Conservation (phyloP, 37 sponge, comb jelly and placozoan genomes). For the Beroe ovata region DNA sequence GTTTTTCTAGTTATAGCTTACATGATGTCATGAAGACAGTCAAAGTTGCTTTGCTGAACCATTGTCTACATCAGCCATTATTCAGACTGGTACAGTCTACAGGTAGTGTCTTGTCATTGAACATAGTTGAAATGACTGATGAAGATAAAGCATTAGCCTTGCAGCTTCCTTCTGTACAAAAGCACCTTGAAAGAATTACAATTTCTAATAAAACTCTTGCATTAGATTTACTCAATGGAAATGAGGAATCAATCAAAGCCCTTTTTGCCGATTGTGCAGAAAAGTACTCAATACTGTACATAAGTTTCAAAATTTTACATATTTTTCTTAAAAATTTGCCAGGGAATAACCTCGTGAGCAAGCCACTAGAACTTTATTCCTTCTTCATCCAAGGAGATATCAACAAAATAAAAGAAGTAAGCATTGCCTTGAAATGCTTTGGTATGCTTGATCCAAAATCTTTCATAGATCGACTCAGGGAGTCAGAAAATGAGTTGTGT, state of each 20-base stretch:
- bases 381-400: constrained; percentile 14
- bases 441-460: constrained; percentile 5
- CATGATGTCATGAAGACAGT: constrained; percentile 56
- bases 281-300: constrained; percentile 1
- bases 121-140: not conserved
- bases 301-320: constrained; percentile 16
- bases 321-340: constrained; percentile 10
- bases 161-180: constrained; percentile 52
- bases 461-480: constrained; percentile 7
- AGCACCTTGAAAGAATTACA: not conserved
- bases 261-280: not conserved
- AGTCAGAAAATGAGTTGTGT: not conserved
- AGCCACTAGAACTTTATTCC: constrained; percentile 45
- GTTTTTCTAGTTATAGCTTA: constrained; percentile 34
- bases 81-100: not conserved
- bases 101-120: not conserved
- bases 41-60: constrained; percentile 10
- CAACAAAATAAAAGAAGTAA: constrained; percentile 8
- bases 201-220: constrained; percentile 10
- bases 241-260: not conserved
- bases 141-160: constrained; percentile 26
- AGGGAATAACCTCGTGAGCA: constrained; percentile 45
- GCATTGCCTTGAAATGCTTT: constrained; percentile 54
- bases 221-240: not conserved
- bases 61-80: constrained; percentile 17